These are phyloP conservation scores for Calypte anna DNA, from an alignment of 2,113 vertebrate species.

Conservation along the genomic window DNA sequence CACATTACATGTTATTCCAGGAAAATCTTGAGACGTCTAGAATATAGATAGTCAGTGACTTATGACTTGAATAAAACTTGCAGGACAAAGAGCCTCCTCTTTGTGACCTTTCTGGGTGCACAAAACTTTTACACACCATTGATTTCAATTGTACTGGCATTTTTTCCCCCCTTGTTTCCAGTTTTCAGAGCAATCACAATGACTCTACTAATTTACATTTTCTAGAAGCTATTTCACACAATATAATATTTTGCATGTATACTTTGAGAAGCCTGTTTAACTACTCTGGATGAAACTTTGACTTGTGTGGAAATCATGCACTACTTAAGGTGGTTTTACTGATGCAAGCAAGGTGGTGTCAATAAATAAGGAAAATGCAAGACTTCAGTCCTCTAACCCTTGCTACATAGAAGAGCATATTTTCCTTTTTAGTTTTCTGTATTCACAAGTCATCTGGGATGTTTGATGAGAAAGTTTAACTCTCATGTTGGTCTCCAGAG, in stretches of 20 bases:
- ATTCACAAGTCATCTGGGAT: neutral
- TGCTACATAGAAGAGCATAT: neutral
- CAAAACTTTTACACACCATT: neutral
- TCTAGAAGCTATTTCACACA: neutral
- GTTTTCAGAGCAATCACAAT: neutral
- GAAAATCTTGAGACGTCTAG: neutral
- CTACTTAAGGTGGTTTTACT: neutral
- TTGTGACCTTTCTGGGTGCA: neutral
- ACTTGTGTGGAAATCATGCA: neutral
- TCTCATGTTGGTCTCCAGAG: neutral
- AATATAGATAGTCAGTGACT: neutral
- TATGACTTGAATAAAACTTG: neutral
- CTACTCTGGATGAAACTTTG: neutral
- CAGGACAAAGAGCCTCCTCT: neutral
- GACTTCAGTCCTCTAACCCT: neutral
- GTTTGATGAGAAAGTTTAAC: neutral
- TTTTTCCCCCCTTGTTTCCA: neutral
- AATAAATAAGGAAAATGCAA: neutral
- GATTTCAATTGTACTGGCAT: neutral
- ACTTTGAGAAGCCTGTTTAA: neutral
- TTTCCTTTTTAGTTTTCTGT: neutral
- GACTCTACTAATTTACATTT: neutral
- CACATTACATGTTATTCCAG: fast-evolving
- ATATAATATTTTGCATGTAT: neutral
- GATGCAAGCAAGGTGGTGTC: neutral